Evolutionary conservation across 2,113 vertebrate species (phyloP), one percentile per base, ranked within the genome.

Genomic region (Cygnus atratus): DNA sequence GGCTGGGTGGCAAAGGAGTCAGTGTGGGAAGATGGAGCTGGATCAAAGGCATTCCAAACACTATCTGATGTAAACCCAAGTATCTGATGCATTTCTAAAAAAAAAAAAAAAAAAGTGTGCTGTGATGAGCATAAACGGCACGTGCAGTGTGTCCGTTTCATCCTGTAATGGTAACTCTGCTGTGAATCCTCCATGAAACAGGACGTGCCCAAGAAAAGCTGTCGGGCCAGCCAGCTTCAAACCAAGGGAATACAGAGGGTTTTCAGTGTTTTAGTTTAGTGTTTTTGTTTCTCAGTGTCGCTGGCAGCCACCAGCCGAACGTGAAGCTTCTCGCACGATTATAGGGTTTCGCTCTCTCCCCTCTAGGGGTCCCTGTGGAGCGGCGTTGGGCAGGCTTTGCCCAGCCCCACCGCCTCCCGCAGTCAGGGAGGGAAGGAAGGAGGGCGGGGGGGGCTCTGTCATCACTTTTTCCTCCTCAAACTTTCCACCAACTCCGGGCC

Each of bases 11-110:
- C 12, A 20, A 66, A 85, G 52, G 39, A 85, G 48, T 48, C 26
- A 73, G 52, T 0, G 1, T 76, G 54, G 10, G 5, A 92, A 52
- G 52, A 76, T 4, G 10, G 58, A 72, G 14, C 39, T 48, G 54
- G 48, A 88, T 50, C 29, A 88, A 92, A 88, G 44, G 71, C 55
- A 80, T 86, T 70, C 58, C 67, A 77, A 87, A 59, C 26, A 63
- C 29, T 52, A 8, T 22, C 54, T 62, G 54, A 66, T 76, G 91
- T 71, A 90, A 85, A 66, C 28, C 5, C 21, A 85, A 76, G 12
- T 54, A 78, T 59, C 37, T 11, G 24, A 12, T 66, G n/a, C 26
- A 22, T 39, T 91, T 78, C 70, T 79, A 83, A 87, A 88, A 70
- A 58, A 2, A 2, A 22, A 50, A 50, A 50, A 50, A 50, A 50